Base-by-base conservation (phyloP, 2,113 vertebrate genomes). In the Syngnathus scovelli region DNA sequence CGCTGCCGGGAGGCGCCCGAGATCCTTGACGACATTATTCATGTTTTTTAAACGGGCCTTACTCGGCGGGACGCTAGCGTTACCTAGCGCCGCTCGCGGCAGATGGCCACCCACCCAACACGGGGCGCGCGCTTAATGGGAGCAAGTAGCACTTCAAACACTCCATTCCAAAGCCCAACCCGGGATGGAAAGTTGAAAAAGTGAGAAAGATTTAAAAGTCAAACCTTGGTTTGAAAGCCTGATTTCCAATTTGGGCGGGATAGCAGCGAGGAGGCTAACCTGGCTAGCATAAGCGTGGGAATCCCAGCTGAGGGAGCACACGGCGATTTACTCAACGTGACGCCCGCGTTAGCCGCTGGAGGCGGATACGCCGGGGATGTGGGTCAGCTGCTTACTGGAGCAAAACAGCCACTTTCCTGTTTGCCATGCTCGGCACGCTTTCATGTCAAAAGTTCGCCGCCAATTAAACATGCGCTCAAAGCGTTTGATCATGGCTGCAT, bases 21-120 rank as follows among this genome's bases (percentile, higher is more conserved):
- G 49, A 72, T 51, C 58, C 62, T 67, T 59, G 13, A 70, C 36
- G 46, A 78, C 60, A 67, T 68, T 64, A 71, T 27, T 62, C 43
- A 43, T 44, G 38, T 62, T 44, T 23, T 44, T 23, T 41, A 61
- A 61, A 41, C 38, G 37, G 33, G 27, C 27, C 55, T 58, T 58
- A 58, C 55, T 36, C 55, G 2, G 27, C 13, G 49, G 49, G 49
- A 52, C n/a, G n/a, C 19, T 10, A n/a, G n/a, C 19, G 12, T 16
- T 58, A 58, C 27, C 55, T 36, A 16, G 12, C 55, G 27, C 55
- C 55, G 55, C 15, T 36, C 49, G 7, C 9, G 49, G 49, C 49
- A 2, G 23, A 33, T 6, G 55, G 13, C 27, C 55, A 33, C 55
- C 27, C 13, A 33, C 55, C 55, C 27, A 36, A 58, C 27, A 36